phyloP scores from a whole-genome alignment of 1,140 invertebrate species.

The Macrosteles quadrilineatus region DNA sequence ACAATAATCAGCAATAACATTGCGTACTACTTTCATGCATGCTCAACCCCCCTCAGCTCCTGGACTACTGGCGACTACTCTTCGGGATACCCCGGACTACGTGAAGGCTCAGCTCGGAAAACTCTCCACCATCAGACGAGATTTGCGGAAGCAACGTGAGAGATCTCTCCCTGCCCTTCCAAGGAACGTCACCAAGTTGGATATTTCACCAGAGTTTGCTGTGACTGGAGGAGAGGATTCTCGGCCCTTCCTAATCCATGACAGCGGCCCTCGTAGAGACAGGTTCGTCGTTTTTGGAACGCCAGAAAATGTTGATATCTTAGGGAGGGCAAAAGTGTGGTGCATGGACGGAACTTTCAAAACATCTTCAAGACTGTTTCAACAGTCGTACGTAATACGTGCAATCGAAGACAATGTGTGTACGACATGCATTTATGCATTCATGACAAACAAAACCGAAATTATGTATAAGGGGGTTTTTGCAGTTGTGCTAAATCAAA shows the following conservation, averaged over 20 bases:
- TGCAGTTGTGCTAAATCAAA: too few species aligned
- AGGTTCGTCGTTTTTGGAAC: not conserved
- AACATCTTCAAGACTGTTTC: not conserved
- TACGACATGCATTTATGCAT: not conserved
- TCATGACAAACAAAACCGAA: not conserved
- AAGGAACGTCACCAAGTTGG: not conserved
- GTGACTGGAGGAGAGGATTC: not conserved
- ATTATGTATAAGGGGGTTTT: not conserved
- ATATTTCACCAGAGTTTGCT: not conserved
- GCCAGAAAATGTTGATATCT: not conserved
- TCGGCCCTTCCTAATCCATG: not conserved
- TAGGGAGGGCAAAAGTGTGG: not conserved
- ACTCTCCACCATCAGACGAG: not conserved
- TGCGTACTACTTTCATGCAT: too few species aligned
- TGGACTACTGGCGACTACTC: not conserved
- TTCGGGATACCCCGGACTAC: not conserved
- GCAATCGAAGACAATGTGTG: not conserved
- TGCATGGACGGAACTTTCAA: not conserved
- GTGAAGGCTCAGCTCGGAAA: not conserved
- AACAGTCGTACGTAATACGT: not conserved
- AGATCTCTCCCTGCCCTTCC: not conserved
- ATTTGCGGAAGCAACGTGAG: not conserved
- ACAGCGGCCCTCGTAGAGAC: not conserved
- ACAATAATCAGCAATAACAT: too few species aligned
- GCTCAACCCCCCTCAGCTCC: too few species aligned